Evolutionary conservation across 2,888 invertebrate species (phyloP).

Genomic region (Brachylomia viminalis): DNA sequence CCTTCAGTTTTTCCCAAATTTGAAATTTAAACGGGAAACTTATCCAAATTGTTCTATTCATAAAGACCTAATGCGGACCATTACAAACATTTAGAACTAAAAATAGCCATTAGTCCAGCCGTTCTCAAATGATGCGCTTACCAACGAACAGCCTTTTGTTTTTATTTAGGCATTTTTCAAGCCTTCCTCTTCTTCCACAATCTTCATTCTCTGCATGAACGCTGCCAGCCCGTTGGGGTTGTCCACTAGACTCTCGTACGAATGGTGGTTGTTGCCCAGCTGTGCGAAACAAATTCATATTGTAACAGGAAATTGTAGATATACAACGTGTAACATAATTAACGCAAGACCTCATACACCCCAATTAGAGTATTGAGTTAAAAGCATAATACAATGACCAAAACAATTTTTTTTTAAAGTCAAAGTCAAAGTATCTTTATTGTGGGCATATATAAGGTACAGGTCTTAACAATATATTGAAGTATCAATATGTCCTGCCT

Average conservation of each 20-base stretch:
- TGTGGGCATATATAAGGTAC: too few species aligned
- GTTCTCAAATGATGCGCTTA: neutral
- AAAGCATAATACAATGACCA: too few species aligned
- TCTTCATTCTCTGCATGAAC: constrained; percentile 69
- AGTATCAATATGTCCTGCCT: too few species aligned
- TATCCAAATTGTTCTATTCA: neutral
- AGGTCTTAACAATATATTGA: too few species aligned
- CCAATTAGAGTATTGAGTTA: too few species aligned
- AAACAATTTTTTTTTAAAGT: too few species aligned
- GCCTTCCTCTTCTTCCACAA: constrained; percentile 53
- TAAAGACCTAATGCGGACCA: neutral
- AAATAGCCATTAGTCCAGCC: neutral
- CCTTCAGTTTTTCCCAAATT: neutral
- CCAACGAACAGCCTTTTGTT: neutral
- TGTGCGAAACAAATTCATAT: constrained; percentile 17
- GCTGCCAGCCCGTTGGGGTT: constrained; percentile 62
- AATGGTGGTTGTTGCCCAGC: constrained; percentile 61
- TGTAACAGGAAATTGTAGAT: too few species aligned
- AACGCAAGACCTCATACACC: too few species aligned
- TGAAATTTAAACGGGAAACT: neutral
- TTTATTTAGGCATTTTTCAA: constrained; percentile 14
- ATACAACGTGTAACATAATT: too few species aligned
- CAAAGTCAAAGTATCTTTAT: too few species aligned
- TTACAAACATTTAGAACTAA: neutral
- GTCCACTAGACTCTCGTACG: constrained; percentile 50